Evolutionary conservation across 2,888 invertebrate genomes (phyloP).

Genomic region (Chalcosyrphus nemorum): DNA sequence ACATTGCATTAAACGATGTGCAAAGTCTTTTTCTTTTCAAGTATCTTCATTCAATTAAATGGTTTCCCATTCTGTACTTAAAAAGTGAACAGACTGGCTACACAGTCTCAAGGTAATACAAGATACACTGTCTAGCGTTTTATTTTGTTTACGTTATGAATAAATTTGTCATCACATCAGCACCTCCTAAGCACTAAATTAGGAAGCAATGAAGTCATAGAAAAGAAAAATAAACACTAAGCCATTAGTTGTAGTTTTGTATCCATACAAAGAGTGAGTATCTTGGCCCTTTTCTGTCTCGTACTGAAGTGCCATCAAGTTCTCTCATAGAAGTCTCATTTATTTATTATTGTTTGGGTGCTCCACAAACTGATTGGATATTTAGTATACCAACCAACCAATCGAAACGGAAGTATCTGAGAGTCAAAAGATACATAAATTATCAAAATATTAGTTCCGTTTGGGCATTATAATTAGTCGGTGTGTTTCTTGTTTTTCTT

Average conservation of each 20-base stretch:
- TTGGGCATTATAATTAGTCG: conserved; percentile 21
- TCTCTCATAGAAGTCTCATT: neutral
- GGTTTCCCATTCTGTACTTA: conserved; percentile 16
- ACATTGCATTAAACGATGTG: neutral
- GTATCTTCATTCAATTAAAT: conserved; percentile 41
- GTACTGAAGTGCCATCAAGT: neutral
- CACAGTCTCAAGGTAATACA: conserved; percentile 32
- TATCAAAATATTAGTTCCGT: conserved; percentile 30
- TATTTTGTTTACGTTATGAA: conserved; percentile 13
- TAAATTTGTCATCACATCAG: conserved; percentile 28
- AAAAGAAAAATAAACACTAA: neutral
- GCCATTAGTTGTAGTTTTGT: neutral
- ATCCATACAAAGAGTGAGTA: too few species aligned
- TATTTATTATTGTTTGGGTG: conserved; percentile 13
- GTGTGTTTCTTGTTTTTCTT: neutral
- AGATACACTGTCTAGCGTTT: too few species aligned
- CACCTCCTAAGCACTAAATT: conserved; percentile 4
- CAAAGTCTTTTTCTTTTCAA: neutral
- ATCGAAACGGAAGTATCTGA: conserved; percentile 30
- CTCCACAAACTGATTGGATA: conserved; percentile 24
- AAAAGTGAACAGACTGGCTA: conserved; percentile 1
- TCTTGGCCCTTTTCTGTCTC: neutral
- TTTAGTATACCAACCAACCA: conserved; percentile 11
- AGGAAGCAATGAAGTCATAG: conserved; percentile 36
- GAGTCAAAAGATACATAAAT: conserved; percentile 28